Evolutionary conservation across 1,140 invertebrate genomes (phyloP).

Genomic region (Lamellibrachia luymesi): DNA sequence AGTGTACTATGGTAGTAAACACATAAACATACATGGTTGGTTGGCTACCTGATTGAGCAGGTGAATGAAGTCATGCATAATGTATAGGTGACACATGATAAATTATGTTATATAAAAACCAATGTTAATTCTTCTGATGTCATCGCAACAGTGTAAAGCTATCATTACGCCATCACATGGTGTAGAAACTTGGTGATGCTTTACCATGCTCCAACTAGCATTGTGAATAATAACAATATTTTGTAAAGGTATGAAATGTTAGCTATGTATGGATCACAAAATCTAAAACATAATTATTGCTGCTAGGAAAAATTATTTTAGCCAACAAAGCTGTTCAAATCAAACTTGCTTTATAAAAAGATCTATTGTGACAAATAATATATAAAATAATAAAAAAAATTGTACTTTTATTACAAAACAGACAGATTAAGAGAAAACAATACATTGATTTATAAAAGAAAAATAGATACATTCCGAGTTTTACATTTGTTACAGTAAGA

Average conservation of each 20-base stretch:
- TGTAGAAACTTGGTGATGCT: not conserved
- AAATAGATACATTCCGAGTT: not conserved
- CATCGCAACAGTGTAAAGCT: not conserved
- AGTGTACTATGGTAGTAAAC: not conserved
- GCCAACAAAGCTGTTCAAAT: not conserved
- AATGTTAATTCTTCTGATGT: not conserved
- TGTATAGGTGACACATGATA: not conserved
- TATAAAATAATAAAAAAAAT: not conserved
- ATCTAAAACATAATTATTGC: not conserved
- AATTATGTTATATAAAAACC: not conserved
- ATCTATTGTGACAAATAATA: not conserved
- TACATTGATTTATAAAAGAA: not conserved
- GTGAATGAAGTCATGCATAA: not conserved
- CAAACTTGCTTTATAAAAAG: not conserved
- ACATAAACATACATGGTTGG: not conserved
- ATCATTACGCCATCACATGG: not conserved
- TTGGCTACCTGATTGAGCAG: not conserved
- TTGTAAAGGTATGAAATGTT: not conserved
- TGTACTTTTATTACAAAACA: too few species aligned
- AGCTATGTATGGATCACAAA: not conserved
- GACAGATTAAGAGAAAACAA: not conserved
- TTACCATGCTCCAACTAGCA: not conserved
- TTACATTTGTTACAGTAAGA: too few species aligned
- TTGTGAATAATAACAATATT: not conserved
- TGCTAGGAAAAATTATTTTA: not conserved